A percentile compares a stretch with the other conserved stretches of the same genome.
These are phyloP conservation scores for Acanthosepion lycidas DNA, from an alignment of 2,888 invertebrate species.

Conservation along the genomic window DNA sequence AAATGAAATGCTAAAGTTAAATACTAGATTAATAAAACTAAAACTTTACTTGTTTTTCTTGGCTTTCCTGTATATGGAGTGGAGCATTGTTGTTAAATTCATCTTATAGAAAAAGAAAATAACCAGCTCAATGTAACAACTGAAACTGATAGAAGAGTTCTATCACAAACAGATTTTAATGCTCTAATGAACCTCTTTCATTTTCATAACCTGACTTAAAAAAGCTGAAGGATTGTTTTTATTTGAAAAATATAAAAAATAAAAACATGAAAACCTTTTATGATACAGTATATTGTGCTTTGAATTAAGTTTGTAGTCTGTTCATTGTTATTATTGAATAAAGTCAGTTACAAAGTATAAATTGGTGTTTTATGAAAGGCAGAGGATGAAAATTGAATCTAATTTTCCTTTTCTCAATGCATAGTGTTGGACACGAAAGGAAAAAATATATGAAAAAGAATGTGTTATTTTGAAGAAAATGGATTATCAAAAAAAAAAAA, in stretches of 20 bases:
- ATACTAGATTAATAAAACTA: too few relatives aligned
- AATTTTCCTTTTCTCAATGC: neutral
- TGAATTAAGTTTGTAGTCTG: neutral
- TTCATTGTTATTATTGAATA: neutral
- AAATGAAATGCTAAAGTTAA: too few relatives aligned
- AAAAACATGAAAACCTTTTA: neutral
- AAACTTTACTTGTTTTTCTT: too few relatives aligned
- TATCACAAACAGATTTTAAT: neutral
- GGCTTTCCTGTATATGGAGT: too few relatives aligned
- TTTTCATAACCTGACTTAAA: neutral
- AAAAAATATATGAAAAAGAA: neutral
- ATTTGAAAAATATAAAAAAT: neutral
- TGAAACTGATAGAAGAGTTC: neutral
- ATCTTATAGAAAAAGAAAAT: neutral
- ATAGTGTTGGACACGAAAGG: neutral
- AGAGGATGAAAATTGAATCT: neutral
- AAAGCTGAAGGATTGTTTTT: neutral
- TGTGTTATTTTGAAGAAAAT: neutral
- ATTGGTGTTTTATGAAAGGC: neutral
- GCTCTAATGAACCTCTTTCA: neutral
- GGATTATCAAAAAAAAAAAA: neutral
- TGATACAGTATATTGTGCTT: neutral
- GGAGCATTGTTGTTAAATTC: too few relatives aligned
- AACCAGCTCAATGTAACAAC: neutral
- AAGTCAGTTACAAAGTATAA: neutral